Base-by-base conservation (phyloP, 2,888 invertebrate species). In the Papilio elwesi region DNA sequence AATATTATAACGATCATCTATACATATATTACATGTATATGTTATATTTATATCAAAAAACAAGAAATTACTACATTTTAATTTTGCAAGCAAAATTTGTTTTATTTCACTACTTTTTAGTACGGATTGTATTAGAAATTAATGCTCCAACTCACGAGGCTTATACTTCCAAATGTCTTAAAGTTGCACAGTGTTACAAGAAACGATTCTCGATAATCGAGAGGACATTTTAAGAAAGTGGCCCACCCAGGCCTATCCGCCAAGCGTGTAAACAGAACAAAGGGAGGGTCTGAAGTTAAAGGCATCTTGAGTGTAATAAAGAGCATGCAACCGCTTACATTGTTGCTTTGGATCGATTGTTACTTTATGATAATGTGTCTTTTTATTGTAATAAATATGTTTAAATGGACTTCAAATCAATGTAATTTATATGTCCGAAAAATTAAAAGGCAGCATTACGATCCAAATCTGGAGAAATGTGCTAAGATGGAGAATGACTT, bases 141-240 rank as follows among this genome's bases (percentile, higher is more conserved):
- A 75, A 74, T 62, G 69, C 70, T 57, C 68, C 69, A 77, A 78
- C 80, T 79, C 80, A 80, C 80, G 78, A 47, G 10, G 48, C 47
- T 68, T 36, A n/a, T n/a, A 16, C 64, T 43, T 16, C 55, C 15
- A 69, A 67, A 78, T 78, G 73, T 74, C 70, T 57, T 57, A 13
- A 36, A 57, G 36, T 77, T 81, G 80, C 2, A 82, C 82, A 80
- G 79, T 78, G 81, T 79, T 79, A 80, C 79, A 80, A 78, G 78
- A 79, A 78, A 65, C 81, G 83, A 82, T 87, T 84, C 82, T 78
- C 81, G 79, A 87, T 88, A 88, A 86, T 84, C 85, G 82, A 82
- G 81, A 83, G 83, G 80, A 82, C 83, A 77, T 76, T 79, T 76
- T 67, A 74, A 73, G 74, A 72, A 74, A 73, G 64, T 43, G 65